Conservation (phyloP, 2,888 invertebrate species). For the Pemphredon lugubris region DNA sequence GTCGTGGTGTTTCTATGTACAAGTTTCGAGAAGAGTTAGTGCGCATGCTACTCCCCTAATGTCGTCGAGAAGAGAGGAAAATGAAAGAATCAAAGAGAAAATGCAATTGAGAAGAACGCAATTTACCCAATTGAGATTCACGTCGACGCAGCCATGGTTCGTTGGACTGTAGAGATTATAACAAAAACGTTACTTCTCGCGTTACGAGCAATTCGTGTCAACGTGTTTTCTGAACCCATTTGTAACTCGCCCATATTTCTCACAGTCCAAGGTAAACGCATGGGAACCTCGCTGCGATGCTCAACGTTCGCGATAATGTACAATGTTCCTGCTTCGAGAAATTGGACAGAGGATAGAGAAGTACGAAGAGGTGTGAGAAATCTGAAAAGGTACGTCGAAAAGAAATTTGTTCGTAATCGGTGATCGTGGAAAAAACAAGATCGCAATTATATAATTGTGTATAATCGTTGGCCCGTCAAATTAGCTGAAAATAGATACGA, state of each 20-base stretch:
- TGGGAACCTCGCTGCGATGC: conserved; percentile 22
- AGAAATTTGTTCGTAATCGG: neutral
- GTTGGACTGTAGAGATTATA: conserved; percentile 3
- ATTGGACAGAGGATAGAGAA: conserved; percentile 2
- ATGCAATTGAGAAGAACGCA: conserved; percentile 27
- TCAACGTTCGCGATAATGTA: conserved; percentile 31
- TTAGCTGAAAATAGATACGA: conserved; percentile 37
- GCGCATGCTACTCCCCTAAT: conserved; percentile 78
- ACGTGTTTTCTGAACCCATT: neutral
- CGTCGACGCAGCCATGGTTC: conserved; percentile 14
- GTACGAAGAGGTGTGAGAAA: conserved; percentile 19
- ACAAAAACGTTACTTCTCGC: neutral
- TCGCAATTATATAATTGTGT: neutral
- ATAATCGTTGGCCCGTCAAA: conserved; percentile 7
- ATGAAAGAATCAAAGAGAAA: conserved; percentile 34
- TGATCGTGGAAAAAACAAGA: neutral
- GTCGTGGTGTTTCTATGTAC: conserved; percentile 75
- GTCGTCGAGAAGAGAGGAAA: conserved; percentile 53
- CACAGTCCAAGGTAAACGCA: conserved; percentile 2
- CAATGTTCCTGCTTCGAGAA: conserved; percentile 26
- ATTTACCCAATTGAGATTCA: conserved; percentile 10
- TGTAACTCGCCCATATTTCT: neutral
- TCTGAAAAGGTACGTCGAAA: conserved; percentile 10
- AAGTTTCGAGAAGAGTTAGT: conserved; percentile 78
- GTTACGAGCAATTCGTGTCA: too few relatives aligned